phyloP scores from a whole-genome alignment of 2,888 invertebrate genomes.

The Athripsodes cinereus region DNA sequence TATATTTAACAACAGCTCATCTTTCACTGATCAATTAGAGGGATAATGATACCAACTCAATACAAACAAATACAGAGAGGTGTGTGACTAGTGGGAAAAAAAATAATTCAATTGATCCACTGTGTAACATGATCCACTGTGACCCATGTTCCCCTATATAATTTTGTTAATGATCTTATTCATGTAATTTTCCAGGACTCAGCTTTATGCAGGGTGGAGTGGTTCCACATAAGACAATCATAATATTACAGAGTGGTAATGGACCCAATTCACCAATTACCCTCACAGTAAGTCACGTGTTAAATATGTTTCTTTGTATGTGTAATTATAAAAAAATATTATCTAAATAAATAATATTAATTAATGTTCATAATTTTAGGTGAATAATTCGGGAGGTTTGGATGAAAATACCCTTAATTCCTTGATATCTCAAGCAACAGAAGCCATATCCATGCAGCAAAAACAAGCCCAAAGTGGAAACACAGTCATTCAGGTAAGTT shows the following conservation, averaged over 20 bases:
- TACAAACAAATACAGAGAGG: no score
- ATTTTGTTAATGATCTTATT: no score
- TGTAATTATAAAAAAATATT: no score
- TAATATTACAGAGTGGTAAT: conserved; percentile 45
- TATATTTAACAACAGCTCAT: no score
- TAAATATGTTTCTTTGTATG: no score
- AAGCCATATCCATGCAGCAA: conserved; percentile 48
- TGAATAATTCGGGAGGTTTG: conserved; percentile 48
- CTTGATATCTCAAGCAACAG: conserved; percentile 50
- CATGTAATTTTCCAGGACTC: conserved; percentile 36
- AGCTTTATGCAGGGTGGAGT: conserved; percentile 46
- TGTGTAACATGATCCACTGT: no score
- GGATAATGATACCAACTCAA: no score
- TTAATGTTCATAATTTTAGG: conserved; percentile 32
- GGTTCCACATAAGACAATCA: conserved; percentile 45
- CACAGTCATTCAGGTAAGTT: conserved; percentile 22
- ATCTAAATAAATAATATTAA: no score
- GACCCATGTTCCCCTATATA: no score
- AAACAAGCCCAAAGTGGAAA: conserved; percentile 16
- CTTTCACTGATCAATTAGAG: no score
- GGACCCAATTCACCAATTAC: conserved; percentile 45
- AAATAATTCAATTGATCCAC: no score
- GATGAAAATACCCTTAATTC: conserved; percentile 50
- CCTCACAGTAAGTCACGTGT: conserved; percentile 43
- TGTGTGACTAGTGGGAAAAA: no score